Conservation (phyloP, 23 tunicate genomes). For the Corella eumyota region DNA sequence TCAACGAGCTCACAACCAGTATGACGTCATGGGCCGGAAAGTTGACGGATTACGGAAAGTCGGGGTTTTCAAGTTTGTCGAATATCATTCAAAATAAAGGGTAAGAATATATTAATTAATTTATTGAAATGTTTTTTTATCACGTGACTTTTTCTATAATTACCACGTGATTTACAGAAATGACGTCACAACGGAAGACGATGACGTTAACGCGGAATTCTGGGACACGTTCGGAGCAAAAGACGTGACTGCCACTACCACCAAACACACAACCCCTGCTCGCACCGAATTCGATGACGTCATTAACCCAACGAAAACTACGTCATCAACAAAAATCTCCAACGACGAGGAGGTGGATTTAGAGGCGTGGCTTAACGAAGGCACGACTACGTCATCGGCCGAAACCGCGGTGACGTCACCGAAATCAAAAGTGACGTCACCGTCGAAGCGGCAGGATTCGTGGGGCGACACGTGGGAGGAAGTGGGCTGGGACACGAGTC, state of each 20-base stretch:
- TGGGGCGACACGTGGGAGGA: constrained; percentile 87
- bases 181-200: background rate
- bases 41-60: constrained; percentile 42
- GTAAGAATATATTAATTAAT: constrained; percentile 17
- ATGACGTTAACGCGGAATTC: constrained; percentile 61
- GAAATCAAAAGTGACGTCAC: constrained; percentile 2
- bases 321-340: background rate
- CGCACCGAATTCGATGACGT: constrained; percentile 79
- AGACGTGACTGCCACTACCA: constrained; percentile 8
- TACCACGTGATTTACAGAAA: background rate
- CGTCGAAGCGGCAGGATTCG: constrained; percentile 18
- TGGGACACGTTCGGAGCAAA: constrained; percentile 75
- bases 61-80: constrained; percentile 21
- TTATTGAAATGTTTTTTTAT: background rate
- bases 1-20: constrained; percentile 76
- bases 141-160: background rate
- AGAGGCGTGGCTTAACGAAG: constrained; percentile 95
- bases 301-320: constrained; percentile 21
- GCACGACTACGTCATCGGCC: constrained; percentile 34
- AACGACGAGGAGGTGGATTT: constrained; percentile 61
- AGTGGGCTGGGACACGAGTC: constrained; percentile 47
- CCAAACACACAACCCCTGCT: constrained; percentile 13
- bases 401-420: constrained; percentile 2
- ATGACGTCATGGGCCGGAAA: constrained; percentile 90
- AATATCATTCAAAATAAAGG: constrained; percentile 48